Base-by-base conservation (phyloP, 2,113 vertebrate genomes). In the Notechis scutatus region DNA sequence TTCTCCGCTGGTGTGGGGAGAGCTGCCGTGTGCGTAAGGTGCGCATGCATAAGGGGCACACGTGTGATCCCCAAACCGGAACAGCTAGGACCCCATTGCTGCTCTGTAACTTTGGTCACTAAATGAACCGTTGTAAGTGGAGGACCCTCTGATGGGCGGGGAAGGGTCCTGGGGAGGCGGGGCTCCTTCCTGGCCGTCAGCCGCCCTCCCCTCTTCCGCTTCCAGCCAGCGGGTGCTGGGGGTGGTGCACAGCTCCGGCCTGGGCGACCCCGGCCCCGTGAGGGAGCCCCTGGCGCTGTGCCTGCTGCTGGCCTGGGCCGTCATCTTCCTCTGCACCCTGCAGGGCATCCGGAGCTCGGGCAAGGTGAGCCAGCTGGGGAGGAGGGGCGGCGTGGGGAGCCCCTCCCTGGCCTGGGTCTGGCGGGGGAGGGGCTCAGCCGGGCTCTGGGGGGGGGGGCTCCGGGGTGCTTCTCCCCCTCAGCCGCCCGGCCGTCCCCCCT, bases 271-370 rank as follows among this genome's bases (percentile, higher is more conserved):
- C 0, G 98, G 99, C 47, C 97, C 99, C 54, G 98, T 99, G 91
- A 98, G 97, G 69, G 97, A 98, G 39, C 98, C 98, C 1, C 98
- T 99, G 26, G 97, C 99, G 2, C 98, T 99, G 88, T 99, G 99
- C 95, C 97, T 99, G 29, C 98, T 98, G 7, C 89, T 98, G 5
- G 98, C 99, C 94, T 99, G 99, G 99, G 18, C 97, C 42, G 97
- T 99, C 0, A 96, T 99, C 90, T 99, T 99, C 96, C 98, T 99
- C 93, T 99, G 98, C 96, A 98, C 98, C 94, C 98, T 99, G 94
- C 97, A 97, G 94, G 99, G 98, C 0, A 98, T 99, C 94, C 99
- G 98, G 96, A 98, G 98, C 89, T 99, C 98, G 12, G 99, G 99
- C 95, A 99, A 99, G 98, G 99, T 98, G 95, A 97, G 98, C 88